Conservation (phyloP, 2,888 invertebrate genomes). For the Drosophila monieri region DNA sequence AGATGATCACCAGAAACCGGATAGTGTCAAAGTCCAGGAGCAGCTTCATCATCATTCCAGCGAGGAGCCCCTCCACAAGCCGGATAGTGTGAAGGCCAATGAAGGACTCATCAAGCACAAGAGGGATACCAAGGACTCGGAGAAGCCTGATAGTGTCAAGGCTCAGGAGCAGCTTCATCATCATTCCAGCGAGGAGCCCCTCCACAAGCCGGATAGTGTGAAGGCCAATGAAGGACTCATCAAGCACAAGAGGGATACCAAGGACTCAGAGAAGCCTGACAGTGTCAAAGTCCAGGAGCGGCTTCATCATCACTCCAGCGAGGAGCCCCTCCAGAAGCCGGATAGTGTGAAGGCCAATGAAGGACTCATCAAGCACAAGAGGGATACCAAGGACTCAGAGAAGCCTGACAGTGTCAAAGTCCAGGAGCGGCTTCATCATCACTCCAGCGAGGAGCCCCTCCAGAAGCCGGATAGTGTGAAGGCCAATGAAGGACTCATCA, state of each 20-base stretch:
- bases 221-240: background rate
- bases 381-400: background rate
- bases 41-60: conserved; percentile 21
- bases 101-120: background rate
- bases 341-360: background rate
- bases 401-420: conserved; percentile 32
- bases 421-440: conserved; percentile 23
- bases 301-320: conserved; percentile 19
- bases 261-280: conserved; percentile 24
- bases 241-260: background rate
- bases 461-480: background rate
- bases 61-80: background rate
- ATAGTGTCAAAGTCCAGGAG: conserved; percentile 6
- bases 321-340: background rate
- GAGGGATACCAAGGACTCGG: background rate
- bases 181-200: background rate
- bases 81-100: background rate
- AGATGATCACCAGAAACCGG: conserved; percentile 28
- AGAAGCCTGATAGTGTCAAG: background rate
- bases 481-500: background rate
- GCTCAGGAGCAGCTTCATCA: background rate
- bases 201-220: background rate
- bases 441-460: conserved; percentile 1
- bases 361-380: background rate
- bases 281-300: conserved; percentile 11